Evolutionary conservation across 2,888 invertebrate species (phyloP), one percentile per base, ranked within the genome.

Genomic region (Trypoxylon attenuatum): DNA sequence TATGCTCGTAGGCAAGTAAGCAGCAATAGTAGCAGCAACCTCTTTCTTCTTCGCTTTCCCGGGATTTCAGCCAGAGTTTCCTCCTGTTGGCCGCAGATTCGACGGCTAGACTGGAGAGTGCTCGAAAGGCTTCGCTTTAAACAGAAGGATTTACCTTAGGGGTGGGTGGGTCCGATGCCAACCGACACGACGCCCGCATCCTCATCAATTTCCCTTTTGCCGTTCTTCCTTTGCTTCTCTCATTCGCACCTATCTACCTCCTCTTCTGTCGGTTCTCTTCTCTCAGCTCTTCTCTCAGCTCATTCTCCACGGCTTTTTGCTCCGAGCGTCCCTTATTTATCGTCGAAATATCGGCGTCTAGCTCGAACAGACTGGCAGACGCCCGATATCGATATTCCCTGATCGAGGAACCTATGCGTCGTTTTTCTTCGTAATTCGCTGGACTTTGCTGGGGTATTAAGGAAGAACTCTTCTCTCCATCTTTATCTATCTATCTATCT

Each of bases 151-250:
- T 73, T 72, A 73, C 61, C 65, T 69, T 51, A 58, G 58, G 56
- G 62, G 33, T 43, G 56, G 62, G 33, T 43, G 45, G 61, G 55
- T 49, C 63, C 63, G 60, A 69, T 64, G 63, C 60, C 54, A 47
- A 55, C 50, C 59, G 60, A 63, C 64, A 65, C 65, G 61, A 64
- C 54, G 71, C 65, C 69, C 69, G 69, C 64, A 70, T 77, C 70
- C 70, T 79, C 78, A 70, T 78, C 75, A 76, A 80, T 81, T 81
- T 77, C 71, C 69, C 66, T 62, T 63, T 45, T 52, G 45, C 56
- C 56, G n/a, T 21, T 23, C 19, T 22, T n/a, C 23, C 15, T 22
- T n/a, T 21, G 13, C 23, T 45, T 45, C 18, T 45, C 23, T 45
- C 13, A 45, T 21, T 45, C n/a, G 15, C 13, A 21, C 13, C 21